Evolutionary conservation across 2,888 invertebrate species (phyloP), one percentile per base, ranked within the genome.

Genomic region (Argyra leucocephala): DNA sequence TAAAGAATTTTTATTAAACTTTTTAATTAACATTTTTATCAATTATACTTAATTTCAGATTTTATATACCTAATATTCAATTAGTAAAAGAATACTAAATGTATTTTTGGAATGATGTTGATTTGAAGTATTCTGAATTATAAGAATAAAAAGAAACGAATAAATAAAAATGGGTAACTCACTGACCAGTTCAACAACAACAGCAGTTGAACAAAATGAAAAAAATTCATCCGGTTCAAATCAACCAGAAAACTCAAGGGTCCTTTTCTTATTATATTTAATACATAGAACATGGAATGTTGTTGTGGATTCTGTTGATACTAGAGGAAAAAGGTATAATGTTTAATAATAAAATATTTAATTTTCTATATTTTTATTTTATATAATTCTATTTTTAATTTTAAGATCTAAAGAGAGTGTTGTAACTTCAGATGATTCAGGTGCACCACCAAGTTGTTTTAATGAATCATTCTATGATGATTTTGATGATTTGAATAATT

Each of bases 231-330:
- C 48, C 12, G 4, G 18, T 58, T 5, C 22, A 22, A 58, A 15
- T 48, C n/a, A n/a, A n/a, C 48, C 48, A 0, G 85, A 86, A 75
- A 84, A 83, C 4, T 85, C 85, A 6, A 78, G 85, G 64, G 82
- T 85, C 3, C 81, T 86, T 64, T 88, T 87, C 74, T 80, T 88
- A 68, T 78, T 88, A 70, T 86, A 88, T 75, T 80, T 88, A 66
- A 85, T 88, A 71, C 85, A 87, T 72, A 84, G 87, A 69, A 88
- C 88, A 18, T 88, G 88, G 87, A 85, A 84, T 73, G 83, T 87
- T 18, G 83, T 87, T 3, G 81, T 86, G 61, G 86, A 86, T 67
- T 83, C 84, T 70, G 82, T 85, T 66, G 85, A 85, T 73, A 77
- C 82, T 1, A 83, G 74, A 81, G 74, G 75, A 67, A 76, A 84